Evolutionary conservation across 2,797 vertebrate genomes (phyloP), one percentile per base, ranked within the genome.

Genomic region (Antrozous pallidus): DNA sequence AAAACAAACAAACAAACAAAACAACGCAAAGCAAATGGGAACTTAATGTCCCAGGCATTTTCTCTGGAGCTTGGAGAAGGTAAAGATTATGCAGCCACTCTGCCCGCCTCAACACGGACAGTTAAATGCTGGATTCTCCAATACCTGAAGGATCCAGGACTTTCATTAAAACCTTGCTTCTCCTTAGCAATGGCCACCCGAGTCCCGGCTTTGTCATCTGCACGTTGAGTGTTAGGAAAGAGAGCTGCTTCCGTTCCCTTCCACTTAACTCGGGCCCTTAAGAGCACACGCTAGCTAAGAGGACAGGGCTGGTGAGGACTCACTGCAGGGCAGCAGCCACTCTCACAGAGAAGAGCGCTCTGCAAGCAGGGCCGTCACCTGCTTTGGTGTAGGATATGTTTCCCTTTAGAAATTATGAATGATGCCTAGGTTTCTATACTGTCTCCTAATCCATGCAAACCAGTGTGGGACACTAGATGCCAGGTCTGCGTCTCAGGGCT

Each of bases 1-100:
- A 26, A 18, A n/a, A n/a, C n/a, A n/a, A n/a, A n/a, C n/a, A n/a
- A n/a, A n/a, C n/a, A n/a, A n/a, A n/a, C n/a, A 54, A 51, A 16
- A 42, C 47, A 51, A 16, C 24, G 51, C 45, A 54, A 1, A 0
- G 5, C 22, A 5, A 28, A 49, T 31, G 33, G 31, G 22, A 7
- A 22, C 26, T 3, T 20, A 5, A 9, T 10, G 26, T 14, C 13
- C 2, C 1, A 20, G 38, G 70, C 8, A 5, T 36, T 28, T 5
- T 33, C 79, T 75, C 13, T 2, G 24, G 83, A 26, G 65, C 65
- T 2, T 7, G 51, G 82, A 8, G 61, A 18, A 36, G 65, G n/a
- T 2, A 2, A 31, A 49, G 26, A 26, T 0, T 0, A 1, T 0
- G 5, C 9, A 33, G 38, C 51, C 18, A 0, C 24, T 0, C 0